phyloP scores from a whole-genome alignment of 2,888 invertebrate species.

The Dryococelus australis region DNA sequence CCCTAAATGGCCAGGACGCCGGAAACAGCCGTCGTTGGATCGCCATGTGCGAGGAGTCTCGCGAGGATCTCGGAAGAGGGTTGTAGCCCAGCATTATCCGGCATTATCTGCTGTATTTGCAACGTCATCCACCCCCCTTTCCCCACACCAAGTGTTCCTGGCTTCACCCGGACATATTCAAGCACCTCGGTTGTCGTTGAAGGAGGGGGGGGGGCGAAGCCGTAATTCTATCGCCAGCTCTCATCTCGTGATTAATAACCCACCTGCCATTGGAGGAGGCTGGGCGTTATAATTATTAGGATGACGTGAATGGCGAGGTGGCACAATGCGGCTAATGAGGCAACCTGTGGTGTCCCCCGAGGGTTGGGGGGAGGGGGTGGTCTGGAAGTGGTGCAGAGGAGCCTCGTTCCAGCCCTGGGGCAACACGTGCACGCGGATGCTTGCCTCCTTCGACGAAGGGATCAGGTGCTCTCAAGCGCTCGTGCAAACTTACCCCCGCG shows the following conservation, averaged over 20 bases:
- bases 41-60: no score
- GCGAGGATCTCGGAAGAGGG: neutral
- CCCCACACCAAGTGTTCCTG: neutral
- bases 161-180: neutral
- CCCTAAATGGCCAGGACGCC: no score
- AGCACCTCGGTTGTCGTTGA: neutral
- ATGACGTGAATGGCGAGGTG: constrained; percentile 29
- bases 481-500: no score
- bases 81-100: neutral
- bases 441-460: no score
- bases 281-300: constrained; percentile 36
- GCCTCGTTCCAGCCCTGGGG: no score
- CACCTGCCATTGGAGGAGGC: constrained; percentile 36
- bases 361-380: neutral
- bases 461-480: no score
- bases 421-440: no score
- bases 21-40: no score
- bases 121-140: neutral
- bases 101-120: no score
- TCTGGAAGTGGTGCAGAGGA: neutral
- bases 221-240: constrained; percentile 20
- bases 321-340: constrained; percentile 41
- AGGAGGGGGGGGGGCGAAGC: neutral
- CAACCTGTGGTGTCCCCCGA: neutral
- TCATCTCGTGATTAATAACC: constrained; percentile 39